Evolutionary conservation across 2,113 vertebrate species (phyloP).

Genomic region (Xerus inauris): DNA sequence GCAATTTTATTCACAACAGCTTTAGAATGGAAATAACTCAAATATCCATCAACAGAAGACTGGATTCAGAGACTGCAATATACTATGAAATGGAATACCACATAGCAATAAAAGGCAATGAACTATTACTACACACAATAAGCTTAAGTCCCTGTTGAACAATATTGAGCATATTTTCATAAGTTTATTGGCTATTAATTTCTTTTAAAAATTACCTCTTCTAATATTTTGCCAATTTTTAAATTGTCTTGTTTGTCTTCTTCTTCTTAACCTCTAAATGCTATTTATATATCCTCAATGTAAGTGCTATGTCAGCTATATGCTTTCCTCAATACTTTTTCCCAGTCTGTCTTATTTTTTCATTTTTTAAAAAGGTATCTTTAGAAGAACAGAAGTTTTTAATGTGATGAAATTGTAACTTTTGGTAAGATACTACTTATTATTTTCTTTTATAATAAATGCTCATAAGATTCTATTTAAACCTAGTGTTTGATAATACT

Average conservation of each 20-base stretch:
- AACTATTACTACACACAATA: neutral
- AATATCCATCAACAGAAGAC: neutral
- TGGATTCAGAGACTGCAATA: too few species aligned
- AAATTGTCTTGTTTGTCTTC: neutral
- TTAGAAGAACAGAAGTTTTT: neutral
- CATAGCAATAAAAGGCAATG: neutral
- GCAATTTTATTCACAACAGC: neutral
- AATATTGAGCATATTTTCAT: neutral
- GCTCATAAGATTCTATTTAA: neutral
- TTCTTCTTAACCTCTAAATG: neutral
- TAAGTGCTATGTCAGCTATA: neutral
- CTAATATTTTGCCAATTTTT: neutral
- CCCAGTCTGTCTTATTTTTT: neutral
- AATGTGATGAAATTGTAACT: neutral
- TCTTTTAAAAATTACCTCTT: neutral
- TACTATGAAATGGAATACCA: too few species aligned
- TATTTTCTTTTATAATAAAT: constrained; percentile 14
- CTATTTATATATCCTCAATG: neutral
- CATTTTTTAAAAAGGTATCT: constrained; percentile 1
- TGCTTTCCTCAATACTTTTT: neutral
- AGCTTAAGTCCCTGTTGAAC: neutral
- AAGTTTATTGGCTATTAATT: too few species aligned
- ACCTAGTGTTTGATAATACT: neutral
- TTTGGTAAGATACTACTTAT: neutral
- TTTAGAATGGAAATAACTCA: neutral